Evolutionary conservation across 1,140 invertebrate species (phyloP), one percentile per base, ranked within the genome.

Genomic region (Piezodorus guildinii): DNA sequence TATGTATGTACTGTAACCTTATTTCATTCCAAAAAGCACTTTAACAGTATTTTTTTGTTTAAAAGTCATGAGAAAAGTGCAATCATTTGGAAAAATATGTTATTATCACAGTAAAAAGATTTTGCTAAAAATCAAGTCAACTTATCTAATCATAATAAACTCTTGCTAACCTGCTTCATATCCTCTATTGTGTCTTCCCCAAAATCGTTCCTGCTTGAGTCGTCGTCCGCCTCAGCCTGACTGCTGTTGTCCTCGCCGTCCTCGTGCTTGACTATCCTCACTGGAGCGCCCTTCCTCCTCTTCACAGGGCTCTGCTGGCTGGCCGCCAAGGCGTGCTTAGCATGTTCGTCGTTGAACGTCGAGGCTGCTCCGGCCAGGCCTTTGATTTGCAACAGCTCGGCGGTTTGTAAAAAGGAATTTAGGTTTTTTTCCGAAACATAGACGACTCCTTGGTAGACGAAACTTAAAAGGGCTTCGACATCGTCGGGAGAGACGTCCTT

Each of bases 391-490:
- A 94, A 78, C 68, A 90, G 79, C 74, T 93, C 90, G 51, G 91
- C 91, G 65, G 90, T 93, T 71, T 88, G 84, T 65, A 95, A 76
- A 78, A 94, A 90, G 15, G 87, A 85, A 68, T 89, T 82, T 69
- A 94, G 76, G 71, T 93, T 89, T 65, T 90, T 88, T 73, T 93
- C 87, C 67, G 89, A 85, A 62, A 95, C 90, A 74, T 92, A 93
- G 10, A 94, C 91, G 77, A 94, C 90, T 62, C 91, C 91, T 73
- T 84, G 81, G 72, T 92, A 92, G 83, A 90, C 89, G 73, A 90
- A 90, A 72, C 88, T 85, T 66, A 90, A 75, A 43, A 91, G 80
- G 66, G 87, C 85, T 69, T 84, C 82, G 63, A 91, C 76, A 73
- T 90, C 85, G 69, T 84, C 82, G 69, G 84, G 85, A 34, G 82